Percentiles rank a stretch among this genome's conserved stretches.
Evolutionary conservation across 1,140 invertebrate genomes (phyloP).

Genomic region (Drosophila azteca): DNA sequence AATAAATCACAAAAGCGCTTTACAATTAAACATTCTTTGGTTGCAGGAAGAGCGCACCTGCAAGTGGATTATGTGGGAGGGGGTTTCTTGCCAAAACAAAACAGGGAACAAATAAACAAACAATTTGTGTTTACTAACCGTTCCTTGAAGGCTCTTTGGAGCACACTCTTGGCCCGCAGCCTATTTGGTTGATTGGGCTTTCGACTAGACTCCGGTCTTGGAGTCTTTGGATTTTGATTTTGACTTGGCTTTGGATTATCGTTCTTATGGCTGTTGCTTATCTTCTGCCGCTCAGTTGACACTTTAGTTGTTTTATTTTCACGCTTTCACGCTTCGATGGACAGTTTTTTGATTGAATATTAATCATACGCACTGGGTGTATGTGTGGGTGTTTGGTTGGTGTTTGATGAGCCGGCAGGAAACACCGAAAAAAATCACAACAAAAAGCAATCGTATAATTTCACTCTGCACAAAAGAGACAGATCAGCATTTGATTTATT

Average conservation of each 20-base stretch:
- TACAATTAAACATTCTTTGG: too few species aligned
- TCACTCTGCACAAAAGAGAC: slow-evolving; percentile 9
- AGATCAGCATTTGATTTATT: not conserved
- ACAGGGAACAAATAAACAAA: slow-evolving; percentile 9
- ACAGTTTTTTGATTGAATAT: slow-evolving; percentile 28
- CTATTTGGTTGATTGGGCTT: slow-evolving; percentile 13
- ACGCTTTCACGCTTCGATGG: slow-evolving; percentile 22
- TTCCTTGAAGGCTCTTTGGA: not conserved
- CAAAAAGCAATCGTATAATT: slow-evolving; percentile 9
- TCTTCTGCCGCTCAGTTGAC: too few species aligned
- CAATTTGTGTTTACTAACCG: slow-evolving; percentile 46
- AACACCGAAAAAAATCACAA: slow-evolving; percentile 20
- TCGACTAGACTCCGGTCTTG: not conserved
- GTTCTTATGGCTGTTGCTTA: too few species aligned
- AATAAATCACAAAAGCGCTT: too few species aligned
- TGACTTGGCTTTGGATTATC: too few species aligned
- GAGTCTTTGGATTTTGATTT: not conserved
- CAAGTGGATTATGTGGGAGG: too few species aligned
- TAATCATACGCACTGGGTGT: slow-evolving; percentile 46
- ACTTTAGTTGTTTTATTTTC: slow-evolving; percentile 10
- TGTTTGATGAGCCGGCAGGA: slow-evolving; percentile 3
- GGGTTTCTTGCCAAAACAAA: not conserved
- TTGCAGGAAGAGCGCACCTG: too few species aligned
- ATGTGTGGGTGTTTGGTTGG: slow-evolving; percentile 25
- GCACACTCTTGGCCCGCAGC: not conserved